Base-by-base conservation (phyloP, 1,140 invertebrate genomes). In the Wiebesia pumilae region DNA sequence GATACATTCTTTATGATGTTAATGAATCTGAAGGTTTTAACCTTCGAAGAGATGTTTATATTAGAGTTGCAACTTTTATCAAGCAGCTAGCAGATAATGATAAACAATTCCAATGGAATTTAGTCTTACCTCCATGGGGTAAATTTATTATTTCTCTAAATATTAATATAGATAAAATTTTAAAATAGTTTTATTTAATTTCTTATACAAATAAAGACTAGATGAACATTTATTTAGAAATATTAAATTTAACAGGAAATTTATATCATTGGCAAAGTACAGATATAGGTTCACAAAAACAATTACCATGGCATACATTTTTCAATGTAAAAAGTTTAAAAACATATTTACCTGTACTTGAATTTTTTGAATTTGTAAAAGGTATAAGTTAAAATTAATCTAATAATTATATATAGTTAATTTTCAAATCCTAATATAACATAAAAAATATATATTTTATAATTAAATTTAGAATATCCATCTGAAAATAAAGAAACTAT, bases 21-120 rank as follows among this genome's bases (percentile, higher is more conserved):
- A 99, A 99, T 94, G 96, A 96, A 33, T 96, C 97, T 3, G 98
- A 99, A 95, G 99, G 99, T 0, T 99, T 99, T 91, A 99, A 99
- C 95, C 94, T 99, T 85, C 94, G 98, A 79, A 94, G 98, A 87
- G 99, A 99, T 95, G 98, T 99, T 19, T 99, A 98, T 90, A 96
- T 99, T 93, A 95, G 99, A 90, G 95, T 99, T 89, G 98, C 98
- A 24, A 96, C 97, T 81, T 96, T 99, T 89, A 94, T 97, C 0
- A 94, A 95, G 90, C 95, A 95, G 86, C 94, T 97, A 87, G 94
- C 94, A 90, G 91, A 94, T 86, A 90, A 94, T 91, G 94, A 94
- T 89, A 89, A 88, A 47, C 89, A 91, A 93, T 93, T 92, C 88
- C 88, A 94, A 91, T 95, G 95, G 91, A 93, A 95, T 81, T 91